Base-by-base conservation (phyloP, 2,888 invertebrate species). In the Eustalomyia histrio region DNA sequence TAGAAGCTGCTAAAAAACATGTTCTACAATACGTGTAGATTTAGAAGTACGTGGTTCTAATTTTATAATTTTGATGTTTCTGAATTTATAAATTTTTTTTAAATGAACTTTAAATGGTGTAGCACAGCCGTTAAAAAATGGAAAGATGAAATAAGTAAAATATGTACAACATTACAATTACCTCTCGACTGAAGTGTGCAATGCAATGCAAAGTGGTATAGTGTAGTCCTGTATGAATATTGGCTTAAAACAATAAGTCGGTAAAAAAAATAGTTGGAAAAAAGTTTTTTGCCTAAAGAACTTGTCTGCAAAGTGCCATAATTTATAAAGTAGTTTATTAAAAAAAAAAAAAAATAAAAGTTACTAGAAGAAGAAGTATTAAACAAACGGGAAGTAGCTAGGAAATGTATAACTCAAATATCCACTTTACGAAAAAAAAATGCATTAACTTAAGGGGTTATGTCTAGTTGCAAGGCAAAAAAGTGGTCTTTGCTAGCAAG, bases 201-300 rank as follows among this genome's bases (percentile, higher is more conserved):
- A 43, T 18, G 16, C 6, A 50, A 18, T 73, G 57, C 57, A 76
- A 39, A 52, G 52, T 39, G 18, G 69, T n/a, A 1, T 58, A 47
- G 18, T 68, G 18, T 24, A 68, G 16, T 29, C 24, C 50, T 50
- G 61, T 61, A 47, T 57, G 50, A 57, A 43, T 16, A 69, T 69
- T 73, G 80, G 68, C 76, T 74, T 76, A 76, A 80, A 74, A 80
- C 80, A 80, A 80, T 69, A 78, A 78, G 35, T 58, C 64, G 39
- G 33, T 53, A 33, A 53, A 47, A 43, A 65, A 65, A 64, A 18
- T 67, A 58, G 53, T 55, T 60, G 47, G n/a, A 50, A 39, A 35
- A 58, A 60, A 33, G 1, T 61, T 58, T 60, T 72, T 68, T 21
- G 72, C 68, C 80, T 76, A 53, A 52, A 61, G 69, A 74, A 81